Evolutionary conservation across 2,797 vertebrate genomes (phyloP).

Genomic region (Adelosebastes latens): DNA sequence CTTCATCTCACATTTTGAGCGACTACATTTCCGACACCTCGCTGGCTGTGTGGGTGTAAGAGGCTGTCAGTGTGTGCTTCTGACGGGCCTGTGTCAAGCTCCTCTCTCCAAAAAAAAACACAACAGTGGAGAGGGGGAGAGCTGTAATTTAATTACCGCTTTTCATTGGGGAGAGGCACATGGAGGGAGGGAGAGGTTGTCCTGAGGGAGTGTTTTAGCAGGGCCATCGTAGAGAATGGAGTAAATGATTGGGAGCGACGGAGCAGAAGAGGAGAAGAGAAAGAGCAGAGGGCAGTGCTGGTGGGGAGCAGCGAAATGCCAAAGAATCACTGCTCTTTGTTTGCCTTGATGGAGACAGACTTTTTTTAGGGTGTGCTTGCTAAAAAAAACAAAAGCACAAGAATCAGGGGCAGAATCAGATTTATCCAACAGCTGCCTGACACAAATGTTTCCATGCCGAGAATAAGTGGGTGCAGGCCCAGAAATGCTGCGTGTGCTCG

Average conservation of each 20-base stretch:
- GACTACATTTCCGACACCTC: slow-evolving; percentile 46
- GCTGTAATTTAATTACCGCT: slow-evolving; percentile 67
- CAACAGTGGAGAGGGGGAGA: slow-evolving; percentile 28
- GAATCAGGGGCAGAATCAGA: slow-evolving; percentile 13
- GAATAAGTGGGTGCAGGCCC: not conserved
- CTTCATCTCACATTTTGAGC: slow-evolving; percentile 34
- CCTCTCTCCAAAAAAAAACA: slow-evolving; percentile 30
- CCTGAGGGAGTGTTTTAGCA: slow-evolving; percentile 63
- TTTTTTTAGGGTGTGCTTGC: slow-evolving; percentile 14
- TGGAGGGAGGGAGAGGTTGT: slow-evolving; percentile 7
- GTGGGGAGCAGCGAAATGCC: slow-evolving; percentile 53
- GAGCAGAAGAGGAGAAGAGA: slow-evolving; percentile 69
- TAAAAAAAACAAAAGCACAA: not conserved
- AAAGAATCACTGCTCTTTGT: slow-evolving; percentile 56
- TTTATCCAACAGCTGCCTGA: slow-evolving; percentile 15
- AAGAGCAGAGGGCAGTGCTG: slow-evolving; percentile 70
- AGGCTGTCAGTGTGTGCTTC: slow-evolving; percentile 50
- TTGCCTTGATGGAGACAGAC: slow-evolving; percentile 31
- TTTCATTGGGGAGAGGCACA: slow-evolving; percentile 38
- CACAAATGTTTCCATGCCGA: slow-evolving; percentile 18
- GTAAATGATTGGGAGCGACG: slow-evolving; percentile 71
- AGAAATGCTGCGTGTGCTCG: slow-evolving; percentile 1
- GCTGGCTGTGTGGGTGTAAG: slow-evolving; percentile 55
- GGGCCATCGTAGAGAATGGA: slow-evolving; percentile 63
- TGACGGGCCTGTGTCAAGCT: slow-evolving; percentile 52